Evolutionary conservation across 1,140 invertebrate species (phyloP), one percentile per base, ranked within the genome.

Genomic region (Ceratina japonica): DNA sequence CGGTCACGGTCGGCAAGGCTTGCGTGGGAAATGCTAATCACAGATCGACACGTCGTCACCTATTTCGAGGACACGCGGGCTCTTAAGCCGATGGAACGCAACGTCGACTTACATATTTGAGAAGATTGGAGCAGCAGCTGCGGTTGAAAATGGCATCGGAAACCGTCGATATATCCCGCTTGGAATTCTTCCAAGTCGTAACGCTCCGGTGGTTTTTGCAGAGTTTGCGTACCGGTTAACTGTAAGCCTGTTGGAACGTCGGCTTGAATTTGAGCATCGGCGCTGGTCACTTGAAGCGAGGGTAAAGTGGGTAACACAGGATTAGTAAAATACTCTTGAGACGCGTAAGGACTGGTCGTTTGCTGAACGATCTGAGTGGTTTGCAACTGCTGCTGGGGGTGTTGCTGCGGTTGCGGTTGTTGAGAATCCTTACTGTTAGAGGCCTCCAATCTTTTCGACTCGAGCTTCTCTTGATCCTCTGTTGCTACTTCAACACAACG

Each of bases 311-410:
- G 90, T 80, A 93, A 83, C 72, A 93, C 88, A 18, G 93, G 93
- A 72, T 93, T 92, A 18, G 93, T 91, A 80, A 94, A 94, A 84
- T 93, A 94, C 83, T 94, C 93, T 75, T 87, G 85, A 37, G 89
- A 82, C 0, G 75, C 54, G 37, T 90, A 88, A 20, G 87, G 85
- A 61, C 69, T 83, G 18, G 76, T 79, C 24, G 82, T 80, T 59
- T 82, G 83, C 51, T 85, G 87, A 58, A 86, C 82, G 54, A 87
- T 87, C 83, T 91, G 92, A 7, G 88, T 88, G 18, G 84, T 70
- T 80, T 84, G 85, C 63, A 83, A 80, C 64, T 81, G 84, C 59
- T 86, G 86, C 49, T 84, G 86, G 20, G 86, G 84, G 24, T 91
- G 90, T 65, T 90, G 86, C 59, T 81, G 85, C 93, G 86, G 88